Evolutionary conservation across 2,888 invertebrate genomes (phyloP), one percentile per base, ranked within the genome.

Genomic region (Drosophila multiciliata): DNA sequence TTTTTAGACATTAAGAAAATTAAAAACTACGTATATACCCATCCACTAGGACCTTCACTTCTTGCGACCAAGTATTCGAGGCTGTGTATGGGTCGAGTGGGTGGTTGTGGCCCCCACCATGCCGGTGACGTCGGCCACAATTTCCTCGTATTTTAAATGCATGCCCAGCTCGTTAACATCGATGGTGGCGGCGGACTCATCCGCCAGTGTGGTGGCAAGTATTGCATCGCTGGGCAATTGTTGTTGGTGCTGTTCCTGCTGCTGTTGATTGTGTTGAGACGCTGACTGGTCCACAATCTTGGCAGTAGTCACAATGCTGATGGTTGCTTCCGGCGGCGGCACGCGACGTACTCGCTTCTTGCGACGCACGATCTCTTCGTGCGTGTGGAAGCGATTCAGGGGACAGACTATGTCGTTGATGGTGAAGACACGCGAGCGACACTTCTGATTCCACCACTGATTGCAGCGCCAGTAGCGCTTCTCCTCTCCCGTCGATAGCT

Each of bases 371-470:
- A 93, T 92, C 70, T 93, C 93, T 64, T 93, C 93, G 58, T 93
- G 93, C 3, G 93, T 93, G 66, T 93, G 93, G 71, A 91, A 92
- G n/a, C 93, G 92, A 78, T 93, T 93, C 7, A 93, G 80, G 1
- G 93, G 92, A 54, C 92, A 90, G 5, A 93, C 92, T 9, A 90
- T 80, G 69, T 93, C 92, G 49, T 92, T 92, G 15, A 93, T 91
- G 11, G 93, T 93, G 49, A 90, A 93, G 3, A 93, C 93, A n/a
- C 93, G 89, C 0, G 93, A 93, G 9, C 93, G 91, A 71, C 93
- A 93, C 78, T 92, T 93, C 67, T 93, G 93, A 74, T 93, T 93
- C 93, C 93, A 93, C 93, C 93, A 93, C 74, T 93, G 93, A 73
- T 93, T 93, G 75, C 93, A 93, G 36, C 93, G 90, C 93, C 93